Percentiles rank a stretch among this genome's conserved stretches.
phyloP scores from a whole-genome alignment of 2,797 vertebrate genomes.

The Paguma larvata region DNA sequence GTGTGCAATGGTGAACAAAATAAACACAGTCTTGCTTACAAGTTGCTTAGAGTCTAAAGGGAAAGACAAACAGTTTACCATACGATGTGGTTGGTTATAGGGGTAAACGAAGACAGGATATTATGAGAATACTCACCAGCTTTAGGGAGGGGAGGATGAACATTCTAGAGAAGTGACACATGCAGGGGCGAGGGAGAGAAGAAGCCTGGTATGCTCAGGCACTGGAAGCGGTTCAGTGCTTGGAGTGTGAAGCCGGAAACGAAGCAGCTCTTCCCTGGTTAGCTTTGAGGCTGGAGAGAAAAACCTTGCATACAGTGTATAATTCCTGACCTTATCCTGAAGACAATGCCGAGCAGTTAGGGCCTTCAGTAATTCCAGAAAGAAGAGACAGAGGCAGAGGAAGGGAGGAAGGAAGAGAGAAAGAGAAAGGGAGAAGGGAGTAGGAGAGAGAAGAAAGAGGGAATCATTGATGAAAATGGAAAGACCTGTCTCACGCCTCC shows the following conservation, averaged over 20 bases:
- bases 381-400: not conserved
- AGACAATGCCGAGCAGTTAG: not conserved
- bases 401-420: too few species aligned
- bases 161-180: not conserved
- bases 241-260: not conserved
- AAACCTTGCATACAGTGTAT: not conserved
- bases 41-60: not conserved
- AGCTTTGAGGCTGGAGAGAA: not conserved
- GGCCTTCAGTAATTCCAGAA: not conserved
- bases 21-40: not conserved
- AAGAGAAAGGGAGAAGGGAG: not conserved
- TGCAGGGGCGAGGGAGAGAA: not conserved
- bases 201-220: not conserved
- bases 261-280: not conserved
- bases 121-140: not conserved
- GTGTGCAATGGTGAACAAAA: not conserved
- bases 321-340: not conserved
- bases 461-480: not conserved
- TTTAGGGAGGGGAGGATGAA: not conserved
- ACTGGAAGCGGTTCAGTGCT: not conserved
- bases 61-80: not conserved
- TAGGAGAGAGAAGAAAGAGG: too few species aligned
- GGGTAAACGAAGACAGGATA: not conserved
- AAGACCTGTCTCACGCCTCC: not conserved
- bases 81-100: not conserved